phyloP scores from a whole-genome alignment of 2,888 invertebrate genomes.

The Chrysolina americana region DNA sequence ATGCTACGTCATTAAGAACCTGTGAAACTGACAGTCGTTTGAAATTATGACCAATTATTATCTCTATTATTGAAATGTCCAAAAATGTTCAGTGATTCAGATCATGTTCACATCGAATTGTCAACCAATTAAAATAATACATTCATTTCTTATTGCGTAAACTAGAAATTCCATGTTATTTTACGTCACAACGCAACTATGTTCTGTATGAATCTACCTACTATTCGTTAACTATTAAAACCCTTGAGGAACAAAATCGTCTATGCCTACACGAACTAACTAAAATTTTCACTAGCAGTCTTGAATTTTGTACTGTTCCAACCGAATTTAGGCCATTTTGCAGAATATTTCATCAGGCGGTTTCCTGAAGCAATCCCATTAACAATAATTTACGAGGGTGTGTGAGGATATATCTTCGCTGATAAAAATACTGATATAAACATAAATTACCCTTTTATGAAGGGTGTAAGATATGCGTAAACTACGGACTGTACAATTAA shows the following conservation, averaged over 20 bases:
- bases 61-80: not conserved
- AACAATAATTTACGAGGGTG: constrained; percentile 59
- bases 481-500: constrained; percentile 21
- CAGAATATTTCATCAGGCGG: constrained; percentile 59
- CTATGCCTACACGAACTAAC: constrained; percentile 41
- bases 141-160: not conserved
- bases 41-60: too few species aligned
- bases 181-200: not conserved
- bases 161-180: not conserved
- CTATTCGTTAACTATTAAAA: constrained; percentile 36
- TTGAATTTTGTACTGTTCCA: constrained; percentile 62
- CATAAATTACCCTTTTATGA: constrained; percentile 43
- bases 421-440: constrained; percentile 43
- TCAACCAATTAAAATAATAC: too few species aligned
- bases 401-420: constrained; percentile 61
- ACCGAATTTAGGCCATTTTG: constrained; percentile 58
- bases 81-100: not conserved
- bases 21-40: too few species aligned
- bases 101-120: not conserved
- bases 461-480: constrained; percentile 33
- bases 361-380: constrained; percentile 57
- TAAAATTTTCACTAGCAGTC: constrained; percentile 58
- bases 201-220: not conserved
- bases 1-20: too few species aligned
- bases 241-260: constrained; percentile 30